Base-by-base conservation (phyloP, 2,797 vertebrate genomes). In the Alosa sapidissima region DNA sequence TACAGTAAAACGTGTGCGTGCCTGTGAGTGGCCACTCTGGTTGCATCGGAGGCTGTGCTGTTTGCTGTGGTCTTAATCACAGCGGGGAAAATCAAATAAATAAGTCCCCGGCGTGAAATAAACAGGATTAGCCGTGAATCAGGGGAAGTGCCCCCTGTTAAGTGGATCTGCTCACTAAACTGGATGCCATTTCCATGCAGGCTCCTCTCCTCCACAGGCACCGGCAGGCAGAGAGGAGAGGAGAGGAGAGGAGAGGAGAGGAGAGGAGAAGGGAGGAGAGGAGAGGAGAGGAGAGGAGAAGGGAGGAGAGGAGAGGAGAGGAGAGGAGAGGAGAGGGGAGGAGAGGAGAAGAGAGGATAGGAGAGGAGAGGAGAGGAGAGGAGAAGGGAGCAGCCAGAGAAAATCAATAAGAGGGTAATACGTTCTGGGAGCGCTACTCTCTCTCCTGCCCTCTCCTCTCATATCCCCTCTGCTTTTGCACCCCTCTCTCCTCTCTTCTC, bases 401-500 rank as follows among this genome's bases (percentile, higher is more conserved):
- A 75, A 78, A 78, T 78, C 72, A 78, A 78, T 78, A 47, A 84
- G 51, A 91, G 90, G 90, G 84, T 89, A 90, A 87, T 88, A 86
- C 85, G 51, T 0, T 90, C 83, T 89, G 86, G 86, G 83, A 88
- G 86, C 84, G 81, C 2, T 0, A 86, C 84, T 36, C 85, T 83
- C 83, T 85, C 52, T 58, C n/a, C 28, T 3, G 6, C 33, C 9
- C 65, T 4, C 13, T 45, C 84, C 81, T 86, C 85, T 82, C 16
- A 81, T 91, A 90, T 86, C 75, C 82, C 85, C 91, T 88, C 89
- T 88, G 62, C 81, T 28, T 28, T 28, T 28, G 28, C 52, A 33
- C 88, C 89, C 85, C 90, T 86, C 58, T 24, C 58, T 1, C n/a
- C 21, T 16, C 21, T 24, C 7, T 6, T 60, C 21, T 60, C 55